Percentiles rank a stretch among this genome's conserved stretches.
Conservation (phyloP, 1,140 invertebrate species). For the Babylonia areolata region DNA sequence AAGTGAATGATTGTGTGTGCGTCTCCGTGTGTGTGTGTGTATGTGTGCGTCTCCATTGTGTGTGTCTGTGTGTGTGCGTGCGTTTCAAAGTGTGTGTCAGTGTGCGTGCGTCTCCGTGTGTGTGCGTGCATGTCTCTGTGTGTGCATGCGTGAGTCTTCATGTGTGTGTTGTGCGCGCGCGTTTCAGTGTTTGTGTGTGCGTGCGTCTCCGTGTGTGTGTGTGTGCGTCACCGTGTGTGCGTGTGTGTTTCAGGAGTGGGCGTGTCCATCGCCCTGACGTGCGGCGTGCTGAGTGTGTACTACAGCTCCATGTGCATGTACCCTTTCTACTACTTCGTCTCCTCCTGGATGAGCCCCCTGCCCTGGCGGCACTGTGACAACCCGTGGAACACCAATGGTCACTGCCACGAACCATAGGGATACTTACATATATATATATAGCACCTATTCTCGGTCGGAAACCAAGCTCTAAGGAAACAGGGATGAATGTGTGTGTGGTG, state of each 20-base stretch:
- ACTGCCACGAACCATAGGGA: too few species aligned
- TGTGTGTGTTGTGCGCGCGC: neutral
- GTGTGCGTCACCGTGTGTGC: too few species aligned
- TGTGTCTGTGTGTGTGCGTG: slow-evolving; percentile 22
- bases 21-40: neutral
- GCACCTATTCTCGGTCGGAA: too few species aligned
- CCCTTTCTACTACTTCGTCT: neutral
- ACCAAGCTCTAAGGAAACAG: too few species aligned
- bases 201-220: too few species aligned
- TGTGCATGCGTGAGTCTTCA: neutral
- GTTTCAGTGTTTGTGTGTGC: too few species aligned
- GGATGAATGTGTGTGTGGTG: too few species aligned
- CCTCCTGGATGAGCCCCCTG: neutral
- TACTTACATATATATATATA: too few species aligned
- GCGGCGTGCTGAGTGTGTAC: neutral
- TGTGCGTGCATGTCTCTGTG: neutral
- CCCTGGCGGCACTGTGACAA: neutral
- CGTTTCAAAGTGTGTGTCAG: neutral
- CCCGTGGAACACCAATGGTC: neutral
- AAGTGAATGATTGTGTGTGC: too few species aligned
- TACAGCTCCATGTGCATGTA: neutral
- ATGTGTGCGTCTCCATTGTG: neutral
- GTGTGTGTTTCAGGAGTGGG: neutral
- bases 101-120: slow-evolving; percentile 5
- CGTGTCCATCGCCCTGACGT: neutral